Conservation (phyloP, 2,888 invertebrate genomes). For the Polydrusus cervinus region DNA sequence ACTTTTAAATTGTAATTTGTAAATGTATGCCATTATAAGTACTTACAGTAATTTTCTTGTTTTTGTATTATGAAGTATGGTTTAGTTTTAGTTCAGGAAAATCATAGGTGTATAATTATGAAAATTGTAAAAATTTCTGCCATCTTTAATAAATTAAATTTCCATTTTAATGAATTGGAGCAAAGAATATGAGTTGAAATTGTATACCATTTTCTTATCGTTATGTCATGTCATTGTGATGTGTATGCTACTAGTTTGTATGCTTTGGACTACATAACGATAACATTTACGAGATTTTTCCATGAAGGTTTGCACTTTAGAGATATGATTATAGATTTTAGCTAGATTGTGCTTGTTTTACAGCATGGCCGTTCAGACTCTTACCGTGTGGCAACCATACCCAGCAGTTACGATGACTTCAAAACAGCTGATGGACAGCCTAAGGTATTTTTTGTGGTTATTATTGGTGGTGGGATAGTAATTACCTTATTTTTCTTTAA, state of each 20-base stretch:
- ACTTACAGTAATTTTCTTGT: no score
- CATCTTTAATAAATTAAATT: no score
- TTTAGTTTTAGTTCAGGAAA: no score
- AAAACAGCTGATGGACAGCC: conserved; percentile 94
- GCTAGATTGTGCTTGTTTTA: conserved; percentile 55
- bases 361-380: conserved; percentile 97
- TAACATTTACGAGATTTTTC: conserved; percentile 29
- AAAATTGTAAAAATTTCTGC: no score
- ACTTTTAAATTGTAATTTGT: no score
- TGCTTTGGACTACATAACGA: conserved; percentile 13
- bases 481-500: not conserved
- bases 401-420: conserved; percentile 94
- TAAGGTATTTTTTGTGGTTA: conserved; percentile 78
- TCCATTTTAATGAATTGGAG: no score
- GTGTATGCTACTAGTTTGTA: conserved; percentile 33
- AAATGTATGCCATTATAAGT: no score
- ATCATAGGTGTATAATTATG: no score
- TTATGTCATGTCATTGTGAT: conserved; percentile 33
- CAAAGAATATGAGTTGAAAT: not conserved
- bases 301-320: conserved; percentile 17
- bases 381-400: conserved; percentile 97
- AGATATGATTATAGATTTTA: conserved; percentile 28
- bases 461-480: conserved; percentile 35
- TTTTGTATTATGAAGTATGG: no score
- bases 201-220: not conserved